These are phyloP conservation scores for Epinephelus coioides DNA, from an alignment of 2,797 vertebrate species.

Conservation along the genomic window DNA sequence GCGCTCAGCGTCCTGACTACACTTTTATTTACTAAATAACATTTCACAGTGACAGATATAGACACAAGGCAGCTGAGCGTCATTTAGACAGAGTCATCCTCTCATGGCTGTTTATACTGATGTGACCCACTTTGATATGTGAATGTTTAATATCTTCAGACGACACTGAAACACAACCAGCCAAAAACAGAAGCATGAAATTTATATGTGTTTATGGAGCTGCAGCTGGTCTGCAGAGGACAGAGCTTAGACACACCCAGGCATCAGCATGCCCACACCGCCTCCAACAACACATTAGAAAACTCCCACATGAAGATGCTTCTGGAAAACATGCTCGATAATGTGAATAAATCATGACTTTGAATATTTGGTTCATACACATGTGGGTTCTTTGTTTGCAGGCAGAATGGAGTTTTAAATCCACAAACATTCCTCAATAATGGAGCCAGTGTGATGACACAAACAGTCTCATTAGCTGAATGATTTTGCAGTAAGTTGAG, in stretches of 20 bases:
- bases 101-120: background rate
- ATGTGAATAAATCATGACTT: conserved; percentile 6
- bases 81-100: background rate
- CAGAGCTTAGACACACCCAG: background rate
- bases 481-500: too few species aligned
- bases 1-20: background rate
- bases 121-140: conserved; percentile 23
- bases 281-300: background rate
- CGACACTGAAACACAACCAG: background rate
- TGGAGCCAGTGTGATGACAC: background rate
- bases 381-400: background rate
- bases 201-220: conserved; percentile 1
- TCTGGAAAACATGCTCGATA: conserved; percentile 14
- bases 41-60: background rate
- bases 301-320: conserved; percentile 3
- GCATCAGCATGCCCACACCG: background rate
- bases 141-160: conserved; percentile 25
- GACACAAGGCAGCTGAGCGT: conserved; percentile 3
- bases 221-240: background rate
- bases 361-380: background rate
- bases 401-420: background rate
- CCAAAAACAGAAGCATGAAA: conserved; percentile 8
- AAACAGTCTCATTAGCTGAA: too few species aligned
- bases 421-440: background rate
- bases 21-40: background rate